Base-by-base conservation (phyloP, 2,888 invertebrate genomes). In the Emmelina monodactyla region DNA sequence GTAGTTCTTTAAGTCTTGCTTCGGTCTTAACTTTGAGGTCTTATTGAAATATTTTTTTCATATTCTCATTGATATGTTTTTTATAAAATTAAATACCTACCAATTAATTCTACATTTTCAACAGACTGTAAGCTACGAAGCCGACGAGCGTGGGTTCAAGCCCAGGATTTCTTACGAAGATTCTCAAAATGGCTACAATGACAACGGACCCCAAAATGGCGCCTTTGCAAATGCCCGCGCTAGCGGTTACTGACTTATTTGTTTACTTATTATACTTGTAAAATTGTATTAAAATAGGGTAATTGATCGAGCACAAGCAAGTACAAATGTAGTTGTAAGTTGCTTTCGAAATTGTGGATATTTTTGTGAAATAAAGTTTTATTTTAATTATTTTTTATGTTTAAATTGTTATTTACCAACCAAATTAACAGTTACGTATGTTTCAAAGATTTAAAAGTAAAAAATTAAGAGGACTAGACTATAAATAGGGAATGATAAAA, bases 121-220 rank as follows among this genome's bases (percentile, higher is more conserved):
- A 3, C 79, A 84, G 78, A 84, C 85, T 37, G 87, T 88, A 4
- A 84, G 82, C 47, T 87, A 87, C 63, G 84, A 85, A 50, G 87
- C 87, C 3, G 86, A 87, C 44, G 82, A 83, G 49, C 72, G 83
- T 34, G 87, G 87, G 1, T 88, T 84, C 64, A 83, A 84, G 40
- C 87, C 88, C 10, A 83, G 82, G 43, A 83, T 87, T 40, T 81
- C 84, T 2, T 88, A 88, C 55, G 84, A 88, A 51, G 85, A 85
- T 31, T 58, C 82, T 0, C 73, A 68, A 0, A 42, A 49, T 3
- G 75, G 75, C 0, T 78, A 76, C 37, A 68, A 70, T 30, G 45
- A 48, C 10, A 73, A 72, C 35, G 39, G 35, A 14, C 42, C 37
- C 9, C 25, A 7, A 11, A 19, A 39, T 34, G 36, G 34, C 31